Base-by-base conservation (phyloP, 2,797 vertebrate species). In the Simalia tracyae region DNA sequence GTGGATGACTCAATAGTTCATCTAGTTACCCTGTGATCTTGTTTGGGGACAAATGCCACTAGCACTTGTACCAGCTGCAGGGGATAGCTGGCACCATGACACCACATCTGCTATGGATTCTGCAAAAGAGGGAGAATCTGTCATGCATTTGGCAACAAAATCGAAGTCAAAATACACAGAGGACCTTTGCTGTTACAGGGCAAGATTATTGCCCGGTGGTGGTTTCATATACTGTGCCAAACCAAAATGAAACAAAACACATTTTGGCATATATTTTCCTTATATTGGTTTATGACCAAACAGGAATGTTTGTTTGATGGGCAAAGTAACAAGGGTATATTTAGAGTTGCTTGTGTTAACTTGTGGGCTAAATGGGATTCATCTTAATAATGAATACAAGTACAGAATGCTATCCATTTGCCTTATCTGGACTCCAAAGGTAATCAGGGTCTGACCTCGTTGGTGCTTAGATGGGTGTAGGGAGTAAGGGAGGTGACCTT, bases 21-120 rank as follows among this genome's bases (percentile, higher is more conserved):
- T 87, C 88, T 91, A 64, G 15, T 87, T 84, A 91, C 88, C 92
- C 59, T 89, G 60, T 91, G 28, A 91, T 86, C 90, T 26, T 87
- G 84, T 89, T 93, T 91, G 56, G 84, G 56, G 4, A 19, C 56
- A 72, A 31, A 54, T 59, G 26, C 84, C 64, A 64, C 5, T 3
- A 0, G 26, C 84, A 46, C 36, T 36, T 76, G 68, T 76, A 42
- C 31, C 68, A 76, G 17, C 31, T 36, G 31, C 31, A 76, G 31
- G 19, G 19, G 31, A 42, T 76, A 76, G 31, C 36, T 76, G 68
- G 15, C 31, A 76, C 31, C 6, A 9, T 36, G 7, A 42, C 17
- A 42, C 31, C 17, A 76, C 15, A 76, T 76, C 6, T 36, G 31
- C 68, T 72, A 76, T 22, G 68, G 68, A 19, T 76, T 76, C 31